Conservation (phyloP, 2,888 invertebrate genomes). For the Tachina grossa region DNA sequence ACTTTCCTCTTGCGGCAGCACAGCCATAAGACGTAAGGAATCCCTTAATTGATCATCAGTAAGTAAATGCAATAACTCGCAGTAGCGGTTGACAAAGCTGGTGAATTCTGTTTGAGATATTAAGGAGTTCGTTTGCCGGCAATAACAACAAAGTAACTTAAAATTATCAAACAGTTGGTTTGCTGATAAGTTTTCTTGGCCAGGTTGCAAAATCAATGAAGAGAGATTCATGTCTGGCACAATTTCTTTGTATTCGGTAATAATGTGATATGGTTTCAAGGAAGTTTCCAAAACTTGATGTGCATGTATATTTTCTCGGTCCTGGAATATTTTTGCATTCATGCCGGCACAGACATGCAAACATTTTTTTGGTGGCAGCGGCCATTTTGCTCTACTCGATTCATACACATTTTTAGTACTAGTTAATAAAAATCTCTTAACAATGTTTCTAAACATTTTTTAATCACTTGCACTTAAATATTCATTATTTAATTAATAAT, state of each 20-base stretch:
- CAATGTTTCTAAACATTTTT: slow-evolving; percentile 36
- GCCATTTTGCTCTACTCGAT: background rate
- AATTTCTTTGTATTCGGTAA: slow-evolving; percentile 65
- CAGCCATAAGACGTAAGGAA: slow-evolving; percentile 84
- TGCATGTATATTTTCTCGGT: slow-evolving; percentile 80
- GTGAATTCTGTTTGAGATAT: slow-evolving; percentile 77
- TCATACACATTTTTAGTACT: background rate
- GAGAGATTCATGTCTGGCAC: background rate
- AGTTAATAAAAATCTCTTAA: slow-evolving; percentile 33
- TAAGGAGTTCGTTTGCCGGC: slow-evolving; percentile 72
- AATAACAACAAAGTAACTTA: slow-evolving; percentile 75
- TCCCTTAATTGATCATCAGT: slow-evolving; percentile 85
- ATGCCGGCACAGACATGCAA: slow-evolving; percentile 31
- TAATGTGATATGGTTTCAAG: slow-evolving; percentile 77
- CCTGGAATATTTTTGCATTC: slow-evolving; percentile 76
- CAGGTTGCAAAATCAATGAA: background rate
- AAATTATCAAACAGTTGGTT: slow-evolving; percentile 75
- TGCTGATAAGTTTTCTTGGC: slow-evolving; percentile 10
- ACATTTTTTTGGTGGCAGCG: background rate
- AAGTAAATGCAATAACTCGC: slow-evolving; percentile 84
- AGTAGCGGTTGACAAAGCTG: slow-evolving; percentile 77
- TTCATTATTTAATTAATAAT: slow-evolving; percentile 48
- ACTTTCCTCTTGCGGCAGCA: slow-evolving; percentile 84
- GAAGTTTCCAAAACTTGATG: slow-evolving; percentile 78
- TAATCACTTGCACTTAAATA: background rate